These are phyloP conservation scores for Idaea dimidiata DNA, from an alignment of 2,888 invertebrate species.

Conservation along the genomic window DNA sequence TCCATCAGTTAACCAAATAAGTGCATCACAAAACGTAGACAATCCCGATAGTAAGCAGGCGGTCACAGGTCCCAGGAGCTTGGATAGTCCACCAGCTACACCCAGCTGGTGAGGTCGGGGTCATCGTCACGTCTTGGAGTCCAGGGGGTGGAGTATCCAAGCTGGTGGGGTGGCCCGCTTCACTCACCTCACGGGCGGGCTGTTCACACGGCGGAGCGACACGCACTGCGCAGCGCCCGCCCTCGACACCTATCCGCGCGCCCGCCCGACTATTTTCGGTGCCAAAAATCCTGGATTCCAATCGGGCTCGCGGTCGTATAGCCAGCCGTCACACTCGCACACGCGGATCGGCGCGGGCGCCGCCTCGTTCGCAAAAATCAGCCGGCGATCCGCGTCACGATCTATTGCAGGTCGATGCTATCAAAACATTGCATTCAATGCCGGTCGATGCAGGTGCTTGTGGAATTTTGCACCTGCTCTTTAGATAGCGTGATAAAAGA, in stretches of 20 bases:
- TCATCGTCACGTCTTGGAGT: constrained; percentile 27
- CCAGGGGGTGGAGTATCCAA: constrained; percentile 56
- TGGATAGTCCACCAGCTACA: constrained; percentile 51
- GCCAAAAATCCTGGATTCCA: constrained; percentile 78
- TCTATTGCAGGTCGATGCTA: constrained; percentile 25
- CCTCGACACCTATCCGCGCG: constrained; percentile 60
- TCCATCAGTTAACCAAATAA: constrained; percentile 27
- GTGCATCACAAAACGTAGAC: constrained; percentile 38
- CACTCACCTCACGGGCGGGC: constrained; percentile 77
- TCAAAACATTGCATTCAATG: constrained; percentile 29
- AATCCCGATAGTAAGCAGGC: constrained; percentile 40
- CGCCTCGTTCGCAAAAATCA: constrained; percentile 9
- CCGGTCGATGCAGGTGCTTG: constrained; percentile 16
- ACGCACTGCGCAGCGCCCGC: constrained; percentile 75
- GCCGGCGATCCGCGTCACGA: constrained; percentile 26
- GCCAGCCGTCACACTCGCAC: constrained; percentile 61
- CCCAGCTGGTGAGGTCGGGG: constrained; percentile 21
- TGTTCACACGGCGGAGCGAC: constrained; percentile 80
- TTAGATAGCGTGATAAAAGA: constrained; percentile 4
- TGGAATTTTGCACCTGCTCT: not conserved
- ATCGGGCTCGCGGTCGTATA: constrained; percentile 51
- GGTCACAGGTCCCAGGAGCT: constrained; percentile 48
- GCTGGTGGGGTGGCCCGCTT: constrained; percentile 44
- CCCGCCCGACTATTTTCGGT: constrained; percentile 79
- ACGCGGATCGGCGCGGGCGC: constrained; percentile 36